phyloP scores from a whole-genome alignment of 2,888 invertebrate genomes.

The Eilema sororculum region DNA sequence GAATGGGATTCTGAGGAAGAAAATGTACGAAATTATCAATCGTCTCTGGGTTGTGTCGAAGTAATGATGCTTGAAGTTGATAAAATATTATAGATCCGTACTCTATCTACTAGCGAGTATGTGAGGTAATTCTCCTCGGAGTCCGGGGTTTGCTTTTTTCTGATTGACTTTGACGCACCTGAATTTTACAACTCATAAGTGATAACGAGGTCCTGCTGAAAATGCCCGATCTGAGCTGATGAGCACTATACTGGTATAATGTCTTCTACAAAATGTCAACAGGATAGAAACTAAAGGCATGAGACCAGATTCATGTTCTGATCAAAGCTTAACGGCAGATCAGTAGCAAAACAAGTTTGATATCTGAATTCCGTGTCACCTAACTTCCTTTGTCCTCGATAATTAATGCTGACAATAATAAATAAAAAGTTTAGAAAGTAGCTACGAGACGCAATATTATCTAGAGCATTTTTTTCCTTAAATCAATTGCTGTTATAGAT shows the following conservation, averaged over 20 bases:
- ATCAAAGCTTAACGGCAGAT: conserved; percentile 34
- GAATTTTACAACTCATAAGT: no score
- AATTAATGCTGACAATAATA: conserved; percentile 33
- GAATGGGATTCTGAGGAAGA: not conserved
- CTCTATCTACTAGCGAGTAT: no score
- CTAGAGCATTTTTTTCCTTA: conserved; percentile 30
- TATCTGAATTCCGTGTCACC: conserved; percentile 35
- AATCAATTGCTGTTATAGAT: conserved; percentile 47
- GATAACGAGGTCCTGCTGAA: no score
- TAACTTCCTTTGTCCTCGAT: conserved; percentile 41
- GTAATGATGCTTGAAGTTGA: no score
- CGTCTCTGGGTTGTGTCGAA: no score
- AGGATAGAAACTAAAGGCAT: conserved; percentile 4
- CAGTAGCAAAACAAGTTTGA: conserved; percentile 38
- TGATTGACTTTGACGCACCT: no score
- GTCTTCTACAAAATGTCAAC: not conserved
- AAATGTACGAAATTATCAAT: no score
- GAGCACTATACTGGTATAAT: not conserved
- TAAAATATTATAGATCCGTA: no score
- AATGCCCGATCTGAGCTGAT: no score
- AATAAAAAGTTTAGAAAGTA: conserved; percentile 43
- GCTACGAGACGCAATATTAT: conserved; percentile 36
- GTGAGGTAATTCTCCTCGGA: no score
- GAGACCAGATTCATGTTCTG: conserved; percentile 21
- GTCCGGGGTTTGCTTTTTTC: no score